phyloP scores from a whole-genome alignment of 2,797 vertebrate species.

The Cercopithecus diana region DNA sequence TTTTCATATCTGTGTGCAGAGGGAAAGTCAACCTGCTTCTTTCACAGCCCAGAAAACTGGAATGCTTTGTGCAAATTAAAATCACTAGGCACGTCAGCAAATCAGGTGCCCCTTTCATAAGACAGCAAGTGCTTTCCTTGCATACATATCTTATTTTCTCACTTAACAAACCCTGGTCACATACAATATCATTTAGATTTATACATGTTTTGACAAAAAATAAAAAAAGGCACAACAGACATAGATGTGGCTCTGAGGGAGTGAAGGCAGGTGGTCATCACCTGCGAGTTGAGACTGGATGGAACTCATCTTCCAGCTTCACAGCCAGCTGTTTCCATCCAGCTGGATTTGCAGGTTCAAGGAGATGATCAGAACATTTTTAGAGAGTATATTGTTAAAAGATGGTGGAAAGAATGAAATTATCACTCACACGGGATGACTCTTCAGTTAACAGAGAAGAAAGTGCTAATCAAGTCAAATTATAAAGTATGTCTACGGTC shows the following conservation, averaged over 20 bases:
- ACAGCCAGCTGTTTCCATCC: background rate
- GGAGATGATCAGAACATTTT: background rate
- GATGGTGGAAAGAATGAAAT: background rate
- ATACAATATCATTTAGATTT: background rate
- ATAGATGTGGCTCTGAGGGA: background rate
- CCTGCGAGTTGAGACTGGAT: background rate
- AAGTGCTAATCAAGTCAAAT: conserved; percentile 18
- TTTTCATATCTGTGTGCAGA: background rate
- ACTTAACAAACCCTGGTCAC: background rate
- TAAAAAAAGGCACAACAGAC: background rate
- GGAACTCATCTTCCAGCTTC: background rate
- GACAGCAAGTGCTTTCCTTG: background rate
- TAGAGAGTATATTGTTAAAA: background rate
- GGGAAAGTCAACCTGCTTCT: background rate
- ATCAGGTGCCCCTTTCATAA: background rate
- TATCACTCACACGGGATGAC: background rate
- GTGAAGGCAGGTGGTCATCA: background rate
- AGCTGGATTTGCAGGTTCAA: background rate
- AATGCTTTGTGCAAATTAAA: background rate
- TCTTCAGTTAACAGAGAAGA: background rate
- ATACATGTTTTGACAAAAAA: background rate
- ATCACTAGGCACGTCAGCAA: background rate
- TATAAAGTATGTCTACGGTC: background rate
- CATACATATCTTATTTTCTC: background rate
- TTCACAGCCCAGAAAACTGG: background rate